These are phyloP conservation scores for Tetrao urogallus DNA, from an alignment of 2,113 vertebrate species.

Conservation along the genomic window DNA sequence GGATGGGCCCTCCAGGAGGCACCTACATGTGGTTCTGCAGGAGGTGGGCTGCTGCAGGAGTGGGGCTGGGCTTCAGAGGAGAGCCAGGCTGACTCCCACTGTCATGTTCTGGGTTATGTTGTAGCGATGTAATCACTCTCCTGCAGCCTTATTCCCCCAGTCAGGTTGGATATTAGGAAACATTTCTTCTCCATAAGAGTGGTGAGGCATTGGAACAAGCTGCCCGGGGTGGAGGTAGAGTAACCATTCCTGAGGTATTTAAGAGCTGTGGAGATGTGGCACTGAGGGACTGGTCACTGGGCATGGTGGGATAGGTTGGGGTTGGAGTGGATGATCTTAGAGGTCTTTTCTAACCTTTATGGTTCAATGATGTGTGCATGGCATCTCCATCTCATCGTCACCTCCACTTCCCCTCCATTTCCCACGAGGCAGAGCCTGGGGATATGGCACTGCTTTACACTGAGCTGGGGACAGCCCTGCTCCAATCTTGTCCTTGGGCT, in stretches of 20 bases:
- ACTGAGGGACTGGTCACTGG: too few species aligned
- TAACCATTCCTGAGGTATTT: too few species aligned
- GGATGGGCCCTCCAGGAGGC: background rate
- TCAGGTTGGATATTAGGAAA: background rate
- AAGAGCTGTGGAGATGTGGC: too few species aligned
- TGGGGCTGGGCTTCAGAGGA: background rate
- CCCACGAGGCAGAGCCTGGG: background rate
- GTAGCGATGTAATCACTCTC: background rate
- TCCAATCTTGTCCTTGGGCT: background rate
- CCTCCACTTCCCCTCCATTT: background rate
- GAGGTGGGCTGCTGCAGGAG: background rate
- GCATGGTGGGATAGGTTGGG: too few species aligned
- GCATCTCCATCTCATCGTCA: background rate
- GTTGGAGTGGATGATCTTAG: too few species aligned
- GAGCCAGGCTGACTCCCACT: background rate
- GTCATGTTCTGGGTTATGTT: background rate
- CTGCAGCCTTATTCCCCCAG: accelerated
- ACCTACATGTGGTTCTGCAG: background rate
- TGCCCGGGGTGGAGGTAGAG: too few species aligned
- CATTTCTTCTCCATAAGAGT: too few species aligned
- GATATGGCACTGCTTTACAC: background rate
- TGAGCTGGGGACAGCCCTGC: background rate
- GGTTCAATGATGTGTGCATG: accelerated
- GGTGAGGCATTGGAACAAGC: too few species aligned
- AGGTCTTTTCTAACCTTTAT: too few species aligned